These are phyloP conservation scores for Chelonia mydas DNA, from an alignment of 2,797 vertebrate genomes.

Conservation along the genomic window DNA sequence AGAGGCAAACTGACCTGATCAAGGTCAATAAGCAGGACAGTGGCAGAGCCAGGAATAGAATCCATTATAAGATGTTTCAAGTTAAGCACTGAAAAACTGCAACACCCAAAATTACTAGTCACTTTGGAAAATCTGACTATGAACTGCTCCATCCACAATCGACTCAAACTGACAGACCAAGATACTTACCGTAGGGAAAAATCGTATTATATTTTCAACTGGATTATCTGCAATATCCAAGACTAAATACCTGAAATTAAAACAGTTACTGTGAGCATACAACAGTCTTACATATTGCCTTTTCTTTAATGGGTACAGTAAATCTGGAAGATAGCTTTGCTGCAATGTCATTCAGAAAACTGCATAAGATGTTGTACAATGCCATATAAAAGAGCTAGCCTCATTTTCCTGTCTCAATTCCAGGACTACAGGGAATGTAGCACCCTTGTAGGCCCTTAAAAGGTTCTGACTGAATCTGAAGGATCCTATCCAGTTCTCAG, in stretches of 20 bases:
- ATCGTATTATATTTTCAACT: slow-evolving; percentile 97
- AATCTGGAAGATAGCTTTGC: neutral
- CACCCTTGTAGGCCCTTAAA: neutral
- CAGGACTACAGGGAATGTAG: fast-evolving
- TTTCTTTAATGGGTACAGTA: neutral
- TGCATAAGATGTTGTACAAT: neutral
- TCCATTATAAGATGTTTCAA: neutral
- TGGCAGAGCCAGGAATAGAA: neutral
- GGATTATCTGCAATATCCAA: slow-evolving; percentile 99
- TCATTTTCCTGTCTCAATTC: neutral
- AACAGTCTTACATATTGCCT: neutral
- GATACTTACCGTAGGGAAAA: slow-evolving; percentile 94
- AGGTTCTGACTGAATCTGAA: neutral
- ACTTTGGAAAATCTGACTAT: neutral
- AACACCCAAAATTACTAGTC: fast-evolving
- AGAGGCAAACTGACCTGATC: neutral
- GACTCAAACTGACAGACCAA: neutral
- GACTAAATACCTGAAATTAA: slow-evolving; percentile 93
- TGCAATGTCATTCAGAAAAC: neutral
- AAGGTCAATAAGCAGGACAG: no score
- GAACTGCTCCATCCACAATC: neutral
- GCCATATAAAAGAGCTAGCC: neutral
- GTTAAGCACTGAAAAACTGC: neutral
- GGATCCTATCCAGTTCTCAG: neutral
- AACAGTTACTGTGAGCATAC: slow-evolving; percentile 60